These are phyloP conservation scores for Idaea biselata DNA, from an alignment of 2,888 invertebrate species.

Conservation along the genomic window DNA sequence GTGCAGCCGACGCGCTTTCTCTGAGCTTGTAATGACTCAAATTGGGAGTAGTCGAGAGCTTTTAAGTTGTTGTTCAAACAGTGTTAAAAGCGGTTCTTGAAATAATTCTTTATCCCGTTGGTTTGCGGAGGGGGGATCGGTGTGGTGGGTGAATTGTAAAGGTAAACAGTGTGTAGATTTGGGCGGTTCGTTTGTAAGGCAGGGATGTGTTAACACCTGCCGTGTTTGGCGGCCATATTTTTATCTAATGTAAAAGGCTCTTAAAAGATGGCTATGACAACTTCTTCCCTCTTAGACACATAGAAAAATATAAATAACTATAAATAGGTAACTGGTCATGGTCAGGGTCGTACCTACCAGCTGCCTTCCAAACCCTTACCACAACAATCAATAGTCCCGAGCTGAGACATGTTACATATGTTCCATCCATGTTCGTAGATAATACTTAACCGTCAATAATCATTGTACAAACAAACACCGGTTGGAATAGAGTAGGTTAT, in stretches of 20 bases:
- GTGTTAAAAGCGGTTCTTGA: constrained; percentile 47
- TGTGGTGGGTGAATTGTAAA: constrained; percentile 52
- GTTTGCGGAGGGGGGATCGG: constrained; percentile 46
- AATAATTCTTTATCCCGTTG: constrained; percentile 48
- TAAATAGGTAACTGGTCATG: background rate
- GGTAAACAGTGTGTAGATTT: constrained; percentile 60
- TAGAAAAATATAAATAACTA: background rate
- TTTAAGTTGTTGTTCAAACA: constrained; percentile 59
- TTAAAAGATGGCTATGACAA: background rate
- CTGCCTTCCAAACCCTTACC: background rate
- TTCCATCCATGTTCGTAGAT: constrained; percentile 56
- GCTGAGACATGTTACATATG: constrained; percentile 65
- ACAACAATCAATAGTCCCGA: constrained; percentile 47
- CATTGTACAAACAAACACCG: constrained; percentile 72
- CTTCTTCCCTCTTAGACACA: background rate
- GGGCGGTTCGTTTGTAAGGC: constrained; percentile 74
- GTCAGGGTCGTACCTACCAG: background rate
- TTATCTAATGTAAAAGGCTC: constrained; percentile 49
- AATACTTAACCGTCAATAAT: constrained; percentile 74
- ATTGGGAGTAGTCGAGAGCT: constrained; percentile 55
- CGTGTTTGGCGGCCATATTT: constrained; percentile 57
- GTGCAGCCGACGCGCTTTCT: constrained; percentile 30
- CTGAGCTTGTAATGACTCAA: constrained; percentile 35
- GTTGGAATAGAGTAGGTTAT: constrained; percentile 72
- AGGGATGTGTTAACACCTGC: constrained; percentile 70